A percentile compares a stretch with the other conserved stretches of the same genome.
Conservation (phyloP, 1,140 invertebrate genomes). For the Drosophila tristis region DNA sequence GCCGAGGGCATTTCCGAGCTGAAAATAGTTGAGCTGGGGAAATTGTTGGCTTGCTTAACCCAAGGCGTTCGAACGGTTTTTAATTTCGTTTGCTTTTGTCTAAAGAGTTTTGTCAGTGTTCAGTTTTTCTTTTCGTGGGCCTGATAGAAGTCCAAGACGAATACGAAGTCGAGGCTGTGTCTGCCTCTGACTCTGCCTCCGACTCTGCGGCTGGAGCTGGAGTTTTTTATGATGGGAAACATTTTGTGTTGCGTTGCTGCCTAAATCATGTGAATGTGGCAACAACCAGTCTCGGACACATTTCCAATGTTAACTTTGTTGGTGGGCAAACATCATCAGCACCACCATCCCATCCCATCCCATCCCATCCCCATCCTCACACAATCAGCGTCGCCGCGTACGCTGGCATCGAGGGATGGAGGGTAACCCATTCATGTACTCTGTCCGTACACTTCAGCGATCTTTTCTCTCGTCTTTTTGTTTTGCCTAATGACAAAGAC, state of each 20-base stretch:
- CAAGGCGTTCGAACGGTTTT: conserved; percentile 73
- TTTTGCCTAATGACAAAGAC: conserved; percentile 84
- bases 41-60: conserved; percentile 64
- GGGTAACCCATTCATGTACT: conserved; percentile 38
- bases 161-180: conserved; percentile 23
- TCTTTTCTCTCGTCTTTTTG: conserved; percentile 20
- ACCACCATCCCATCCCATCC: background rate
- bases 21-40: background rate
- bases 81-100: conserved; percentile 76
- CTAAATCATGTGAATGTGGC: conserved; percentile 78
- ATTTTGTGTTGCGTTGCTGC: conserved; percentile 67
- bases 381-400: conserved; percentile 36
- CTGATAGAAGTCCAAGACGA: conserved; percentile 10
- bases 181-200: background rate
- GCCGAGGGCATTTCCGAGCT: conserved; percentile 34
- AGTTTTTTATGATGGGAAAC: conserved; percentile 74
- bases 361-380: background rate
- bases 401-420: too few species aligned
- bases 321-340: conserved; percentile 74
- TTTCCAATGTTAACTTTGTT: conserved; percentile 72
- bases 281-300: conserved; percentile 68
- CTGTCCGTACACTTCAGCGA: background rate
- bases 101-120: conserved; percentile 31
- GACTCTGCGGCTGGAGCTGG: too few species aligned
- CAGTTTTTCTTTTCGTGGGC: conserved; percentile 55